Percentiles rank a stretch among this genome's conserved stretches.
Conservation (phyloP, 1,140 invertebrate species). For the Planococcus citri region DNA sequence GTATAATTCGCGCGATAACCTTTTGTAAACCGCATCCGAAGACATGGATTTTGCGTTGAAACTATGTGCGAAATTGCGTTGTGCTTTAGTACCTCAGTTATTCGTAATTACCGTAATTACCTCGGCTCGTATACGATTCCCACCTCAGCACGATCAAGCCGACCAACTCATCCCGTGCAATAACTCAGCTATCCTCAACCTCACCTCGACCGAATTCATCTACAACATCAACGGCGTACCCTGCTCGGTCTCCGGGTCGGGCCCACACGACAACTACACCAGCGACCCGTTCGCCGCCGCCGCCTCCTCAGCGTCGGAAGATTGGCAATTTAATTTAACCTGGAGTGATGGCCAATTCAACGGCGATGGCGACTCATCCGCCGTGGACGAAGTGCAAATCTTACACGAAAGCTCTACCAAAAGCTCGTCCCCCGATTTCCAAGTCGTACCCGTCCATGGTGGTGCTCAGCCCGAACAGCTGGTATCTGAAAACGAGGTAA, state of each 20-base stretch:
- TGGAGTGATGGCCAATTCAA: not conserved
- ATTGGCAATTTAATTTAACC: not conserved
- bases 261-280: no score
- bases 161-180: not conserved
- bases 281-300: not conserved
- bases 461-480: not conserved
- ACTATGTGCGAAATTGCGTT: not conserved
- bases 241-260: no score
- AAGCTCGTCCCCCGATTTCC: not conserved
- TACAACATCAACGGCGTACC: not conserved
- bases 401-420: not conserved
- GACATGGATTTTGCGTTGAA: not conserved
- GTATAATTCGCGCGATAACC: not conserved
- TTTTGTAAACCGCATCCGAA: not conserved
- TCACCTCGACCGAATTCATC: not conserved
- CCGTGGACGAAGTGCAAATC: not conserved
- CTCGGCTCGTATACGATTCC: not conserved
- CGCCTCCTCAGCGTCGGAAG: no score
- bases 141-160: no score
- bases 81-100: not conserved
- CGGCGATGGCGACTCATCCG: not conserved
- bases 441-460: slow-evolving; percentile 4
- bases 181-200: not conserved
- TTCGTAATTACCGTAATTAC: not conserved
- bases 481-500: slow-evolving; percentile 8